Evolutionary conservation across 37 sponge, comb jelly and placozoan genomes (phyloP), one percentile per base, ranked within the genome.

Genomic region (Oscarella lobularis): DNA sequence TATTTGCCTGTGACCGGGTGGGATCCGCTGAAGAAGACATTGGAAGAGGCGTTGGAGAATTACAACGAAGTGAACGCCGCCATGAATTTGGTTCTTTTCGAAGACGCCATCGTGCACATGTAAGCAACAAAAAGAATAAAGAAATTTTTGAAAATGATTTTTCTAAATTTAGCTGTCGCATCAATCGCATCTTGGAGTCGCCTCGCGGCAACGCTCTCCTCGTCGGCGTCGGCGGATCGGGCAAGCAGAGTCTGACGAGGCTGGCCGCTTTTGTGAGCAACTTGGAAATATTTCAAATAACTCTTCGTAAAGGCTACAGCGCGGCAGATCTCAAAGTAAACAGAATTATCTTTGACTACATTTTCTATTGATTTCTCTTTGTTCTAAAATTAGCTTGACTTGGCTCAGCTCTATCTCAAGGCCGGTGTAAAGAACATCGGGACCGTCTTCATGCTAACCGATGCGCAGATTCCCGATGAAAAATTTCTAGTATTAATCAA

Each of bases 21-120:
- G 92, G 79, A 83, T 31, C 72, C 79, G 3, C 85, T 97, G 31
- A 90, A 77, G 67, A 87, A 85, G 79, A 89, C 73, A 1, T 81
- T 97, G 1, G 94, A 87, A 37, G 94, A 97, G 55, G 95, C 98
- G 3, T 81, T 97, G 54, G 98, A 93, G 31, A 86, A 85, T 3
- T 93, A 97, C 85, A 97, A 97, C 83, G 98, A 97, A 76, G 84
- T 97, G 67, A 97, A 94, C 78, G 87, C 94, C 73, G 89, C 88
- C 68, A 97, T 97, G 98, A 97, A 97, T 39, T 88, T 97, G 0
- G 98, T 93, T 0, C 80, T 97, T 65, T 97, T 97, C 80, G 88
- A 90, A 72, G 98, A 93, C 82, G 98, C 98, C 38, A 93, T 97
- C 91, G 71, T 68, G 29, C 79, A 78, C 35, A 71, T n/a, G n/a